These are phyloP conservation scores for Thinocorus orbignyianus DNA, from an alignment of 2,113 vertebrate species.

Conservation along the genomic window DNA sequence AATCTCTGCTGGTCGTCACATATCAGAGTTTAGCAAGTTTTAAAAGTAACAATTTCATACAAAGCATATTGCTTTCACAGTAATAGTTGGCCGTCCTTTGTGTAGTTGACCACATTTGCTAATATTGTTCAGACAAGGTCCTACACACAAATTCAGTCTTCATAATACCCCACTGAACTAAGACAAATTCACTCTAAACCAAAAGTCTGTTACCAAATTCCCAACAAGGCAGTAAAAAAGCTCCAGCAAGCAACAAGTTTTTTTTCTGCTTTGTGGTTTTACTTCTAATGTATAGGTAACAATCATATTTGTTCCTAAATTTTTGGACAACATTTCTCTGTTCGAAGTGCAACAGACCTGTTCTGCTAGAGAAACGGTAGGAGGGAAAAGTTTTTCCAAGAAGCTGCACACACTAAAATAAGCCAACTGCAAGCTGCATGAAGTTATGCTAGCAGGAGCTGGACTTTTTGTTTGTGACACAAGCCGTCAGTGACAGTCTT, in stretches of 20 bases:
- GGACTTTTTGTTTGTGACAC: not conserved
- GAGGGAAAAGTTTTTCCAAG: not conserved
- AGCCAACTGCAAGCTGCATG: not conserved
- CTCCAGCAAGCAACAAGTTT: not conserved
- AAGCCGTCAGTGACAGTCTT: not conserved
- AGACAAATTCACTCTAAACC: not conserved
- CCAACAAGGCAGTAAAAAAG: not conserved
- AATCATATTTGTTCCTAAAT: not conserved
- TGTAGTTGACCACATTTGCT: not conserved
- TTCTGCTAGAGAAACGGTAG: not conserved
- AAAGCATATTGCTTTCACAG: not conserved
- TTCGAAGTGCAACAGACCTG: not conserved
- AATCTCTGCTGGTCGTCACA: not conserved
- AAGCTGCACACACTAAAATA: not conserved
- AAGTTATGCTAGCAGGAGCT: not conserved
- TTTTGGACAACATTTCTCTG: not conserved
- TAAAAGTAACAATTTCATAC: not conserved
- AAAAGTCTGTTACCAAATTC: not conserved
- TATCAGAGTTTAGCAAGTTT: not conserved
- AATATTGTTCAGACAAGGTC: not conserved
- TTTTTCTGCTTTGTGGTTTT: not conserved
- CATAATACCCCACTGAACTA: not conserved
- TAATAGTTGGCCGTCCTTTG: not conserved
- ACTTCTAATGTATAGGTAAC: not conserved
- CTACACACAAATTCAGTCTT: not conserved